A percentile compares a stretch with the other conserved stretches of the same genome.
phyloP scores from a whole-genome alignment of 2,888 invertebrate species.

The Spilosoma lubricipeda region DNA sequence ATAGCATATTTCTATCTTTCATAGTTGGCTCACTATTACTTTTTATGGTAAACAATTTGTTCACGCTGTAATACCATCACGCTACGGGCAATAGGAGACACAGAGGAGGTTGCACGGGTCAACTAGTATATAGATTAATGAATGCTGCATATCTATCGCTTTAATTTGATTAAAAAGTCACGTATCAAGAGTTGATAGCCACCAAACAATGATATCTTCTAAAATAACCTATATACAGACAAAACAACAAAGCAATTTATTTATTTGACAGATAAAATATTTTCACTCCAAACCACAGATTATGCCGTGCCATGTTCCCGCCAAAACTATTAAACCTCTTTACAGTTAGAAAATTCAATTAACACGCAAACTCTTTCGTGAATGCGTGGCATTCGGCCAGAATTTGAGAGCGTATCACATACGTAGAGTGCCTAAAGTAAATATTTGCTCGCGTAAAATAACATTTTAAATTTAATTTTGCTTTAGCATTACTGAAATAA shows the following conservation, averaged over 20 bases:
- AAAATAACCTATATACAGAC: background rate
- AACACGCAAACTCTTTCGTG: constrained; percentile 35
- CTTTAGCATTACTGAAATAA: background rate
- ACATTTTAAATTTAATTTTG: constrained; percentile 8
- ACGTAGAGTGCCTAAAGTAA: constrained; percentile 10
- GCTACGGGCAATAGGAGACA: too few species aligned
- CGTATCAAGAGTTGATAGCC: background rate
- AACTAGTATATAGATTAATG: too few species aligned
- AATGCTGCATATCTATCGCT: background rate
- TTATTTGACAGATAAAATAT: constrained; percentile 8
- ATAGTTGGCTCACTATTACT: too few species aligned
- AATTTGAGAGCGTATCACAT: constrained; percentile 22
- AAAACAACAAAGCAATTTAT: constrained; percentile 9
- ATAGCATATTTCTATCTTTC: too few species aligned
- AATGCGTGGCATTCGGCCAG: constrained; percentile 38
- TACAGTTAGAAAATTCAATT: constrained; percentile 42
- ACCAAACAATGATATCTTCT: background rate
- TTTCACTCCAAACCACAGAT: constrained; percentile 30
- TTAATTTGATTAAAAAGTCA: background rate
- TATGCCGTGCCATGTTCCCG: constrained; percentile 22
- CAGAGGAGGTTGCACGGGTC: too few species aligned
- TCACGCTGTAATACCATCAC: too few species aligned
- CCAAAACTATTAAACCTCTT: constrained; percentile 49
- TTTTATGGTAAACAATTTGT: too few species aligned
- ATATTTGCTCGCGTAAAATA: constrained; percentile 17